Conservation (phyloP, 2,888 invertebrate genomes). For the Dicyrtoma fusca region DNA sequence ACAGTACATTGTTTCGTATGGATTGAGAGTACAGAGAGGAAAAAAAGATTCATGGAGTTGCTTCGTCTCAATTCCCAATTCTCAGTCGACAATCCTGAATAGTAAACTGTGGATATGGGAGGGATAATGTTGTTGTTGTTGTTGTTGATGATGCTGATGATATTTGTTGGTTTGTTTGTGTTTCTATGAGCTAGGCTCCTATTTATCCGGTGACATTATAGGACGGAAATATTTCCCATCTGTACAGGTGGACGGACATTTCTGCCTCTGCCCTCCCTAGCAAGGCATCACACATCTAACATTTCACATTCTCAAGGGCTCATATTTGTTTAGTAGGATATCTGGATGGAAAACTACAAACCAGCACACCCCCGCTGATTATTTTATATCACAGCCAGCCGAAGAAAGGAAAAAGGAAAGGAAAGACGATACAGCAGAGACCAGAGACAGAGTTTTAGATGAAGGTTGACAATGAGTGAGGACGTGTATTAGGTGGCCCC, state of each 20-base stretch:
- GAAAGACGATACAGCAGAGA: slow-evolving; percentile 54
- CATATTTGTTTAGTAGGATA: background rate
- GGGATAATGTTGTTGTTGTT: slow-evolving; percentile 3
- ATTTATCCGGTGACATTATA: slow-evolving; percentile 52
- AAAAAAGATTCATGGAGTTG: background rate
- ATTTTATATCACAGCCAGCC: slow-evolving; percentile 53
- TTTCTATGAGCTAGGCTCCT: slow-evolving; percentile 7
- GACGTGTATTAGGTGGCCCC: no score
- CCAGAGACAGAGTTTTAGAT: background rate
- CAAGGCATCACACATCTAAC: slow-evolving; percentile 38
- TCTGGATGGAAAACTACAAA: background rate
- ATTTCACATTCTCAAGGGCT: slow-evolving; percentile 39
- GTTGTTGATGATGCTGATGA: background rate
- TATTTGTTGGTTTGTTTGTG: background rate
- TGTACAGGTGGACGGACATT: slow-evolving; percentile 52
- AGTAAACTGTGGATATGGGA: slow-evolving; percentile 1
- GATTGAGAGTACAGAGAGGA: no score
- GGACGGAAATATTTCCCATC: slow-evolving; percentile 37
- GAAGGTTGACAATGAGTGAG: slow-evolving; percentile 4
- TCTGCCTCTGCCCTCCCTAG: slow-evolving; percentile 21
- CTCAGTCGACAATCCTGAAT: background rate
- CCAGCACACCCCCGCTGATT: slow-evolving; percentile 56
- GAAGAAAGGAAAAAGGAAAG: slow-evolving; percentile 47
- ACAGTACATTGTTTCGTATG: no score
- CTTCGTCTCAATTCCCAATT: no score